Conservation (phyloP, 2,113 vertebrate species). For the pig (Sus scrofa) region DNA sequence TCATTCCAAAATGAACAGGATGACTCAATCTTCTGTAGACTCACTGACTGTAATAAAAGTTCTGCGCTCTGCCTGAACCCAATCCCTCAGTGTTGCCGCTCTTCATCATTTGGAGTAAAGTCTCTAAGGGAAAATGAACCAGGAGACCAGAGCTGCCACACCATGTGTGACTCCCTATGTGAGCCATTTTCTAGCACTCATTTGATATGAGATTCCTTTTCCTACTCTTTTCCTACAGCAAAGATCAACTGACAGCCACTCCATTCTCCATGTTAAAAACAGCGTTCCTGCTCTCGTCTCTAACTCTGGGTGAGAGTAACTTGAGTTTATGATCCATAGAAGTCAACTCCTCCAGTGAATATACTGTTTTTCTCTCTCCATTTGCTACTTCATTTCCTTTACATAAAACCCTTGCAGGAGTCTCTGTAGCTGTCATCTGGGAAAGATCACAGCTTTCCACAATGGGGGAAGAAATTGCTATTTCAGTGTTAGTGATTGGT, state of each 20-base stretch:
- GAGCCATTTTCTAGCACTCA: neutral
- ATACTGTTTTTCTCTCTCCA: constrained; percentile 39
- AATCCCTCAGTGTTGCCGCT: neutral
- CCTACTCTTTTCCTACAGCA: neutral
- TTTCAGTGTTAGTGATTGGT: constrained; percentile 50
- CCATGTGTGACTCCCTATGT: neutral
- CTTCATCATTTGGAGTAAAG: constrained; percentile 22
- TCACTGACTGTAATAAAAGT: neutral
- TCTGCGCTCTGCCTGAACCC: neutral
- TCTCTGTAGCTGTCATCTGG: constrained; percentile 78
- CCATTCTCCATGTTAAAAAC: constrained; percentile 19
- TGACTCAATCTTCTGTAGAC: neutral
- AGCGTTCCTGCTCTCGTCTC: constrained; percentile 36
- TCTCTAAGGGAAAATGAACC: neutral
- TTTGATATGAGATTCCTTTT: neutral
- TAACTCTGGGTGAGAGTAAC: constrained; percentile 43
- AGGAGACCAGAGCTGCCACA: neutral
- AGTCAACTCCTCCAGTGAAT: constrained; percentile 23
- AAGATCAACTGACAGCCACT: neutral
- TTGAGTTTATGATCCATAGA: constrained; percentile 60
- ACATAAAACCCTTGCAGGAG: constrained; percentile 63
- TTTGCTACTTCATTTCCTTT: constrained; percentile 72
- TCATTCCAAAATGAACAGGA: constrained; percentile 21
- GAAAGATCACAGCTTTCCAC: constrained; percentile 72
- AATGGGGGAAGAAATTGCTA: constrained; percentile 49